Evolutionary conservation across 2,888 invertebrate species (phyloP).

Genomic region (Terebella lapidaria): DNA sequence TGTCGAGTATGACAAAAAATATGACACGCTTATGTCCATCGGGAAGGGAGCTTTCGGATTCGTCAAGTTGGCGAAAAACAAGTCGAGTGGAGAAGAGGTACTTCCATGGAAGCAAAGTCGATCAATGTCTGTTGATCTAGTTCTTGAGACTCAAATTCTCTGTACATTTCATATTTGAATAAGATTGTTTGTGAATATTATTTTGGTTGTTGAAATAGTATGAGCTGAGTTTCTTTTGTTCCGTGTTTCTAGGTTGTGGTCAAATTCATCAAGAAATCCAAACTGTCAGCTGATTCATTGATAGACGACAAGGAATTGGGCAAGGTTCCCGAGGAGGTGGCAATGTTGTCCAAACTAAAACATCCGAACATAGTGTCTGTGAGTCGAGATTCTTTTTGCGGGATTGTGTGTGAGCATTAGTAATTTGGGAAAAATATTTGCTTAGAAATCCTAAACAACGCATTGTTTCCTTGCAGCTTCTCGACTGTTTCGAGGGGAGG

Average conservation of each 20-base stretch:
- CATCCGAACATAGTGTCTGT: constrained; percentile 66
- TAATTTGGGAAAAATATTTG: too few species aligned
- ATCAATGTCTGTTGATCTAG: too few species aligned
- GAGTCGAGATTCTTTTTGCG: too few species aligned
- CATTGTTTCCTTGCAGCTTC: constrained; percentile 13
- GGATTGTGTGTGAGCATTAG: too few species aligned
- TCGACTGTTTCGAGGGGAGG: constrained; percentile 12
- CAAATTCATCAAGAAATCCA: constrained; percentile 67
- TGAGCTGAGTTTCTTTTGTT: too few species aligned
- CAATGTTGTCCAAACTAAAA: constrained; percentile 62
- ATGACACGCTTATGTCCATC: constrained; percentile 62
- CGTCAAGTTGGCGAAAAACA: constrained; percentile 65
- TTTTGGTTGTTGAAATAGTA: too few species aligned
- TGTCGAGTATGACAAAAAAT: constrained; percentile 55
- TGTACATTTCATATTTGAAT: too few species aligned
- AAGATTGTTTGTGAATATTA: too few species aligned
- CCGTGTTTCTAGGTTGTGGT: constrained; percentile 59
- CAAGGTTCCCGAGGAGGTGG: constrained; percentile 64
- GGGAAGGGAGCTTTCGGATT: constrained; percentile 72
- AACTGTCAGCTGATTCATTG: constrained; percentile 63
- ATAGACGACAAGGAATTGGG: constrained; percentile 55
- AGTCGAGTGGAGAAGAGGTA: constrained; percentile 58
- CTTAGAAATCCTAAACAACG: too few species aligned
- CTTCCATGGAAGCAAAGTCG: too few species aligned
- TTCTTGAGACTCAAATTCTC: too few species aligned